phyloP scores from a whole-genome alignment of 1,140 invertebrate species.

The Drosophila asahinai region DNA sequence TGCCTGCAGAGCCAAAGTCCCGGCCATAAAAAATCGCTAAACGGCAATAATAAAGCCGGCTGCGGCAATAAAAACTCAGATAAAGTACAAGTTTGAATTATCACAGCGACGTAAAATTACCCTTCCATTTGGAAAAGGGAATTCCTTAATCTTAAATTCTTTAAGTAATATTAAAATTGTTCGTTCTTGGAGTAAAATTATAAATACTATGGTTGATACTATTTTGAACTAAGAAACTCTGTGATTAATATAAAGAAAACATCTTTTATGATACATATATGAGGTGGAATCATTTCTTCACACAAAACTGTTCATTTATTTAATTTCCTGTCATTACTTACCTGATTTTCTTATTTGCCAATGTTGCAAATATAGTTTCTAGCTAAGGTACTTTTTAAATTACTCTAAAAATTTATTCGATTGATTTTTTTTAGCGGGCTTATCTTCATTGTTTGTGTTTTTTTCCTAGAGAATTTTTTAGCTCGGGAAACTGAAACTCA shows the following conservation, averaged over 20 bases:
- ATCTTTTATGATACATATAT: too few species aligned
- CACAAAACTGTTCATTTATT: too few species aligned
- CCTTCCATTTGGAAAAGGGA: background rate
- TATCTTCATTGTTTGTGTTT: constrained; percentile 1
- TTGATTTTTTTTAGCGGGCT: constrained; percentile 2
- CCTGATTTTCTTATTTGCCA: too few species aligned
- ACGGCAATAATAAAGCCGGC: constrained; percentile 77
- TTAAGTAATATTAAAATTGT: too few species aligned
- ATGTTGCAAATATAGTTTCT: background rate
- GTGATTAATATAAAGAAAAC: too few species aligned
- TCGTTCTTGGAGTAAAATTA: too few species aligned
- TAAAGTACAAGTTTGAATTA: constrained; percentile 12
- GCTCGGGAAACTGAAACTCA: background rate
- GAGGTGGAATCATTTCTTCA: too few species aligned
- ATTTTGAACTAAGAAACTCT: too few species aligned
- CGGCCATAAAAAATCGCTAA: constrained; percentile 77
- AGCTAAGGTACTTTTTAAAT: background rate
- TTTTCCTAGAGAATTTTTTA: background rate
- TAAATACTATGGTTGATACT: too few species aligned
- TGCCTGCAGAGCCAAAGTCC: constrained; percentile 55
- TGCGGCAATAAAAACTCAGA: constrained; percentile 65
- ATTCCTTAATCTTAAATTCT: too few species aligned
- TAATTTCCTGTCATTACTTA: too few species aligned
- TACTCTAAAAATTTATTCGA: background rate
- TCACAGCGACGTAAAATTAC: background rate